A percentile compares a stretch with the other conserved stretches of the same genome.
Conservation (phyloP, 2,797 vertebrate genomes). For the Dicrostonyx torquatus region DNA sequence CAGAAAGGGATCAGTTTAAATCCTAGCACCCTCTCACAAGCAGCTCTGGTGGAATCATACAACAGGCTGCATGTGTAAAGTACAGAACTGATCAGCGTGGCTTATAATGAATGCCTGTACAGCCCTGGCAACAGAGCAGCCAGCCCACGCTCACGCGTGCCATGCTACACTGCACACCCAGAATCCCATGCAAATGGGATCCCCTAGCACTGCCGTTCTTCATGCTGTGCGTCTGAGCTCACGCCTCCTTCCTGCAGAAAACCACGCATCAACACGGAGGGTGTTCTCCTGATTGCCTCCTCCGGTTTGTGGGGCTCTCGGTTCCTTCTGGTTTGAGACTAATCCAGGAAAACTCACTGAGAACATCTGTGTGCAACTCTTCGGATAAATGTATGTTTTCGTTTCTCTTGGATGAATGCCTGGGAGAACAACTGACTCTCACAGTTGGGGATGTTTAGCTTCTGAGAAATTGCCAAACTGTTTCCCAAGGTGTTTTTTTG, state of each 20-base stretch:
- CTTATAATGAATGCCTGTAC: fast-evolving
- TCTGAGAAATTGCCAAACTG: background rate
- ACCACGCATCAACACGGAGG: background rate
- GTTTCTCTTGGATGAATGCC: background rate
- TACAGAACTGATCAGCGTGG: background rate
- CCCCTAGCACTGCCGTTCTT: background rate
- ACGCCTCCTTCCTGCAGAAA: background rate
- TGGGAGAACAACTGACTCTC: background rate
- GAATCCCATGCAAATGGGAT: background rate
- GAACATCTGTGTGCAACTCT: background rate
- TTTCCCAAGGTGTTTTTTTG: background rate
- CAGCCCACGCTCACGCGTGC: background rate
- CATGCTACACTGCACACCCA: background rate
- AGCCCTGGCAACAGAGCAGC: fast-evolving
- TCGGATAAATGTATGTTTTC: background rate
- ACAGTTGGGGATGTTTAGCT: background rate
- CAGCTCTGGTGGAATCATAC: background rate
- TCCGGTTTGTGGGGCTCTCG: background rate
- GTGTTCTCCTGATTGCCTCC: background rate
- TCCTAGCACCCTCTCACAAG: background rate
- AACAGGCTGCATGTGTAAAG: background rate
- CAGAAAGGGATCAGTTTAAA: background rate
- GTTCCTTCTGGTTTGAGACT: background rate
- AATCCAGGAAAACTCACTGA: background rate
- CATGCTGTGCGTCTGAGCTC: no score